Base-by-base conservation (phyloP, 2,113 vertebrate species). In the Sitta europaea region DNA sequence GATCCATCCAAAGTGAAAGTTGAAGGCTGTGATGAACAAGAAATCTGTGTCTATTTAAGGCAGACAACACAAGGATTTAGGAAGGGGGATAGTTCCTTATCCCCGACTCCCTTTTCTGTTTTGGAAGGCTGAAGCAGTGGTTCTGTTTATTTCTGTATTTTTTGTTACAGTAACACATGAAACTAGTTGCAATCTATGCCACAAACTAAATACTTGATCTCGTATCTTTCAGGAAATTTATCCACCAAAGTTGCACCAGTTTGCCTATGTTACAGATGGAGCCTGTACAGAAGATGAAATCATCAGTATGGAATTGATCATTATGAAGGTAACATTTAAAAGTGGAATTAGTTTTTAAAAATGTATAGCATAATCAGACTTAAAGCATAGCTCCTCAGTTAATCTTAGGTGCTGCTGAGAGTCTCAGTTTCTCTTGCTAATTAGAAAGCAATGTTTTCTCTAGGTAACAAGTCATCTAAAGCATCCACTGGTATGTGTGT, bases 261-360 rank as follows among this genome's bases (percentile, higher is more conserved):
- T 99, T 97, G 99, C 99, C 6, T 99, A 99, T 4, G 99, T 99
- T 61, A 99, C 99, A 36, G 99, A 99, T n/a, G 98, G 99, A 36
- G 99, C 99, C 84, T 99, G 99, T 96, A 98, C 98, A 13, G 99
- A 99, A 94, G 99, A 99, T 20, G 99, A 99, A 93, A 99, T 99
- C 88, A 98, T 99, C 51, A 98, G 94, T 67, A 99, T 99, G 99
- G 99, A 99, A 93, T 95, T 99, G 73, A 98, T 99, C 61, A 98
- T 99, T 86, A 99, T 99, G 99, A 99, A 99, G 99, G 99, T 99
- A 94, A 38, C 90, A 67, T 76, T 76, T 90, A 40, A 35, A 91
- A 85, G 33, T 66, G 10, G 43, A 77, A 66, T 63, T 47, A 28
- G n/a, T 72, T 86, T 79, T 80, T 57, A 28, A 68, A 92, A 88